Conservation (phyloP, 1,140 invertebrate genomes). For the Meloidogyne exigua region DNA sequence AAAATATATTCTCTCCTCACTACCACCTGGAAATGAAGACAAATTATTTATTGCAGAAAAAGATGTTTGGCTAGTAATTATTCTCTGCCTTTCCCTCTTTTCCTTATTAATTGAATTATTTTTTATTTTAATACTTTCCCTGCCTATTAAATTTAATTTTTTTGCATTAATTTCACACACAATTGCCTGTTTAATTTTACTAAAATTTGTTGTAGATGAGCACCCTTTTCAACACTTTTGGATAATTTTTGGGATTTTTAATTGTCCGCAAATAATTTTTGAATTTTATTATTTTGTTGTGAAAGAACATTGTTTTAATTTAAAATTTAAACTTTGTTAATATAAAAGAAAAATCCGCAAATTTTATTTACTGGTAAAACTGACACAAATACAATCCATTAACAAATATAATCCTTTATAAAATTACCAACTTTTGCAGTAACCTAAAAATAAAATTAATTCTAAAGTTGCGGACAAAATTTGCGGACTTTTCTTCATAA, state of each 20-base stretch:
- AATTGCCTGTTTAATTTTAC: conserved; percentile 21
- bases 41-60: neutral
- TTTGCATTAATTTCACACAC: neutral
- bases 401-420: too few species aligned
- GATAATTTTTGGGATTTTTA: conserved; percentile 29
- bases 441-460: too few species aligned
- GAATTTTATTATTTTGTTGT: conserved; percentile 25
- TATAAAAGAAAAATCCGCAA: too few species aligned
- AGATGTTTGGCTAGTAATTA: neutral
- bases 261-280: conserved; percentile 27
- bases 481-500: too few species aligned
- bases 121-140: neutral
- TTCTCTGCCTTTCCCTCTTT: neutral
- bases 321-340: conserved; percentile 33
- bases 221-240: conserved; percentile 28
- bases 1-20: neutral
- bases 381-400: too few species aligned
- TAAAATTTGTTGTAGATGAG: conserved; percentile 32
- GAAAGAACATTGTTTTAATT: neutral
- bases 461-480: too few species aligned
- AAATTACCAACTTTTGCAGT: too few species aligned
- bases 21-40: neutral
- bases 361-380: too few species aligned
- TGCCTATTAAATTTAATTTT: conserved; percentile 1
- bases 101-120: neutral